Conservation (phyloP, 2,888 invertebrate species). For the Phytoseiulus persimilis region DNA sequence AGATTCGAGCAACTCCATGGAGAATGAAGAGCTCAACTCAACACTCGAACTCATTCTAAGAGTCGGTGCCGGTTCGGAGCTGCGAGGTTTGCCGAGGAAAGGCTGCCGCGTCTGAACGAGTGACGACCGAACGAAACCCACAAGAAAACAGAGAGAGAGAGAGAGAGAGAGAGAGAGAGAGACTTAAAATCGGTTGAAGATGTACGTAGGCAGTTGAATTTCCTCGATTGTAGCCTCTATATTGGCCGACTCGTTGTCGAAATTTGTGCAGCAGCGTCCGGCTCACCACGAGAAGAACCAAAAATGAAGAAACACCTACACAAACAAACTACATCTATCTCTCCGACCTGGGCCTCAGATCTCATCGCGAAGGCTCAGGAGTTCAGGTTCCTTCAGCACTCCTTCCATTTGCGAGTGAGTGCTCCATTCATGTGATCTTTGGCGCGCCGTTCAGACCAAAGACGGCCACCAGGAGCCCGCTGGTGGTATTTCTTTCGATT, state of each 20-base stretch:
- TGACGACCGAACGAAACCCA: background rate
- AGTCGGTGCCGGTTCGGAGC: background rate
- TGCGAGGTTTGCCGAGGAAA: background rate
- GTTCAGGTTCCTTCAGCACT: background rate
- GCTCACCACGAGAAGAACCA: background rate
- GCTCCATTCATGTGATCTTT: background rate
- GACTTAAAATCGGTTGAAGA: background rate
- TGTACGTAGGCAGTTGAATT: background rate
- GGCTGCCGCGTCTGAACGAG: background rate
- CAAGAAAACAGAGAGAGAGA: background rate
- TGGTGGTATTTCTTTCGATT: background rate
- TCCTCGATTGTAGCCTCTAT: background rate
- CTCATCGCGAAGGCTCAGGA: background rate
- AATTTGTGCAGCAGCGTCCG: background rate
- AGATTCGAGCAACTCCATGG: background rate
- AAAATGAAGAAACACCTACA: background rate
- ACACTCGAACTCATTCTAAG: background rate
- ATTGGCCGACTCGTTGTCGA: background rate
- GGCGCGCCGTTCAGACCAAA: background rate
- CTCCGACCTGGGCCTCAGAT: background rate
- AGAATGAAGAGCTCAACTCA: background rate
- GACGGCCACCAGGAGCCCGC: constrained; percentile 5
- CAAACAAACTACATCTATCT: background rate
- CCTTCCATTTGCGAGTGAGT: background rate
- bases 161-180: no score